These are phyloP conservation scores for Dendrolimus houi DNA, from an alignment of 2,888 invertebrate genomes.

Conservation along the genomic window DNA sequence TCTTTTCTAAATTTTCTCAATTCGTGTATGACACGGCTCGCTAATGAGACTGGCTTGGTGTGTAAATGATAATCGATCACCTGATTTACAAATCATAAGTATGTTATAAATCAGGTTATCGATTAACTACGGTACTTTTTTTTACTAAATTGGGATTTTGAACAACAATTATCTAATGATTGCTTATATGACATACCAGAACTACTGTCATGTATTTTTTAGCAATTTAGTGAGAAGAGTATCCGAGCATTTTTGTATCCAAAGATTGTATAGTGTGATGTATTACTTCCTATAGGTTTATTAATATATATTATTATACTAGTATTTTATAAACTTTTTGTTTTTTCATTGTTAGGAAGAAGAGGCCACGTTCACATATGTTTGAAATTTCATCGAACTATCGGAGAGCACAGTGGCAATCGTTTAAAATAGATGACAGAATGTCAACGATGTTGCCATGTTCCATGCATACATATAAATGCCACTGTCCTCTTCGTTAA, in stretches of 20 bases:
- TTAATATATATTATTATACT: slow-evolving; percentile 48
- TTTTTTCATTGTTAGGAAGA: slow-evolving; percentile 50
- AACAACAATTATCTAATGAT: too few species aligned
- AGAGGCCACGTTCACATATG: too few species aligned
- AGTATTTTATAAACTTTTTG: slow-evolving; percentile 64
- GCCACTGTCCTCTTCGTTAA: too few species aligned
- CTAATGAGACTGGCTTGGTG: slow-evolving; percentile 60
- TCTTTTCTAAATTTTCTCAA: slow-evolving; percentile 41
- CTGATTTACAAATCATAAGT: neutral
- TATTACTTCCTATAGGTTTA: slow-evolving; percentile 62
- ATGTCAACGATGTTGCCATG: too few species aligned
- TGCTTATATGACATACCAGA: too few species aligned
- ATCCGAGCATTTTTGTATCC: slow-evolving; percentile 60
- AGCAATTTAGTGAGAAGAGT: slow-evolving; percentile 17
- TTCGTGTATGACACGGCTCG: slow-evolving; percentile 69
- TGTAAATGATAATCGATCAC: slow-evolving; percentile 10
- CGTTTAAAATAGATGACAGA: too few species aligned
- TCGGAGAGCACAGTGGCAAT: too few species aligned
- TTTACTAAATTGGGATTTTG: neutral
- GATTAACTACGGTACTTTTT: neutral
- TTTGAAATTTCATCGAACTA: too few species aligned
- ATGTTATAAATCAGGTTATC: neutral
- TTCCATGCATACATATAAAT: too few species aligned
- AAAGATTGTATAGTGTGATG: slow-evolving; percentile 72
- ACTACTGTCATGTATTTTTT: too few species aligned